A percentile compares a stretch with the other conserved stretches of the same genome.
These are phyloP conservation scores for Thunnus albacares DNA, from an alignment of 2,797 vertebrate genomes.

Conservation along the genomic window DNA sequence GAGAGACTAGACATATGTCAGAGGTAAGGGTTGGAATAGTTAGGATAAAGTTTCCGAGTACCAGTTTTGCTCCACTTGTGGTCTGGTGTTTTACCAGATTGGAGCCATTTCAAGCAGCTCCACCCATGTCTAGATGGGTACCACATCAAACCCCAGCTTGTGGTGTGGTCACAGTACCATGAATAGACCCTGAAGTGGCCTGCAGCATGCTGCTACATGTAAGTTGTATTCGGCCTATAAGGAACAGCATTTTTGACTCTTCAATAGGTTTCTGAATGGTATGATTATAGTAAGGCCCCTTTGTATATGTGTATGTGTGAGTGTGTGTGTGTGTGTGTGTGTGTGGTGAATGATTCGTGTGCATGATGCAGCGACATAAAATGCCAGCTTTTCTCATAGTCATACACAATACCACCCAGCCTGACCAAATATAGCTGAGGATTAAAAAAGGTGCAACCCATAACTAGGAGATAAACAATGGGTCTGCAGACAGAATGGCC, in stretches of 20 bases:
- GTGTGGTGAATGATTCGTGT: slow-evolving; percentile 21
- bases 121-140: slow-evolving; percentile 76
- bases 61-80: slow-evolving; percentile 58
- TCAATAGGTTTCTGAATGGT: slow-evolving; percentile 25
- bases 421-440: slow-evolving; percentile 72
- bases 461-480: slow-evolving; percentile 78
- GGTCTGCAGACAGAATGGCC: slow-evolving; percentile 68
- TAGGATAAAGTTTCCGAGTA: slow-evolving; percentile 38
- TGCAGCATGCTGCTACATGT: slow-evolving; percentile 53
- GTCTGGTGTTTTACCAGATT: slow-evolving; percentile 72
- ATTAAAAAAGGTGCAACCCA: slow-evolving; percentile 58
- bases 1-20: slow-evolving; percentile 1
- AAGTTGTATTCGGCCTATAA: slow-evolving; percentile 18
- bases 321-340: neutral
- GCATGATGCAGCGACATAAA: slow-evolving; percentile 50
- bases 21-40: slow-evolving; percentile 34
- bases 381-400: slow-evolving; percentile 66
- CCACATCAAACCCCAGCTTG: slow-evolving; percentile 78
- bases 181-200: slow-evolving; percentile 66
- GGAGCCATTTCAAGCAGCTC: slow-evolving; percentile 70
- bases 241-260: slow-evolving; percentile 37
- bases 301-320: slow-evolving; percentile 4
- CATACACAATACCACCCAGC: slow-evolving; percentile 65
- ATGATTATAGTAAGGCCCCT: slow-evolving; percentile 46
- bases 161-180: slow-evolving; percentile 72